Evolutionary conservation across 2,113 vertebrate genomes (phyloP), one percentile per base, ranked within the genome.

Genomic region (Nestor notabilis): DNA sequence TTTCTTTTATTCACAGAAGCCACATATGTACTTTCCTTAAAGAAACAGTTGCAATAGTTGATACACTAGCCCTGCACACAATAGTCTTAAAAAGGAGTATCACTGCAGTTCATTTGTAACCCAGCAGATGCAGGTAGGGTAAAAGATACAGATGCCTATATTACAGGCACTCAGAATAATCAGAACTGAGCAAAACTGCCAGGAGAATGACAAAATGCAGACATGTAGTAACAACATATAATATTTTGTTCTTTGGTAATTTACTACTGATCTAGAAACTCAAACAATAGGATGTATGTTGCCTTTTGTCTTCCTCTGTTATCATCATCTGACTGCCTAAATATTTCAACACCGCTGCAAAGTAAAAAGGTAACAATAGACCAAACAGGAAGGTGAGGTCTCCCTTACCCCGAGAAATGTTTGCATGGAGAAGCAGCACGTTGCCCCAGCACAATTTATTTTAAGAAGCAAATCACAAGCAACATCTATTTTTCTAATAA

Each of bases 401-500:
- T 43, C 46, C 58, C 16, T 72, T 44, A 77, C 35, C 23, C 60
- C 21, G n/a, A 76, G 47, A 96, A 95, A 65, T 10, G 7, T 61
- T 81, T 88, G 91, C 11, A 1, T 8, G 60, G 70, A 88, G 65
- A 43, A 81, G 68, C 41, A 83, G 46, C 60, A 81, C 29, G 17
- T 50, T 90, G 43, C 63, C 35, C 71, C 12, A 11, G 49, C 29
- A 7, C 46, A 39, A 83, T 61, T 92, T 94, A 94, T 94, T 97
- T 94, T 69, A 90, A 96, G 69, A 93, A 97, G 78, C 47, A 91
- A 76, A 85, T 80, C 71, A 76, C 50, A 90, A 92, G 55, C 47
- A 97, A 89, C 47, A 35, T 85, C 83, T 43, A 96, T 49, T 96
- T 97, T 93, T 63, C 76, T 44, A 96, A 96, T 90, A 95, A 96